Base-by-base conservation (phyloP, 1,140 invertebrate species). In the Rhyacophila brunnea region DNA sequence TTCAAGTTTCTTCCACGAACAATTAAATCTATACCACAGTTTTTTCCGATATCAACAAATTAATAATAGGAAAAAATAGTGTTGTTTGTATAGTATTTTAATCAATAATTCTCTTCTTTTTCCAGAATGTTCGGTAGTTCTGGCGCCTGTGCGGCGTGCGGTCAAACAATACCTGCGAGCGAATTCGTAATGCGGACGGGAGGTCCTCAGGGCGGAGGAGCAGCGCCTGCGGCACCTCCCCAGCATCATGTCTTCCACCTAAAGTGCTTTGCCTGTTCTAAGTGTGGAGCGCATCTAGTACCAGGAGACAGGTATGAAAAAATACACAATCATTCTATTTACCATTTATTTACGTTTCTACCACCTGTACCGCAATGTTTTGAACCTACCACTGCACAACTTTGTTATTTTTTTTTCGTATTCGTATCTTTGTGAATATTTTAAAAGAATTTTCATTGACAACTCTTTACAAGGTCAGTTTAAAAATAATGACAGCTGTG, bases 201-300 rank as follows among this genome's bases (percentile, higher is more conserved):
- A 55, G 54, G 58, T 11, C 74, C 71, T 48, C 67, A 71, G 51
- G 68, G 67, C 32, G 68, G 67, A 9, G 60, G 52, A n/a, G 64
- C 62, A 38, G 44, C 66, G 35, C 38, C 56, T 13, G 43, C 62
- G n/a, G 73, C 74, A 44, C 72, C 74, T 6, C 75, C 76, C 45
- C 76, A 78, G 60, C 71, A 80, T 53, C 77, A 78, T 76, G 92
- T 95, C 68, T 96, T 94, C 84, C 93, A 96, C 83, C 83, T 93
- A 75, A 93, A 93, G 80, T 96, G 93, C 79, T 96, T 96, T 81
- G 85, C 87, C 62, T 96, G 93, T 81, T 92, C 89, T 73, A 94
- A 94, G 72, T 96, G 93, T 74, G 87, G 90, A 63, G 83, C 85
- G 65, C 88, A 88, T 75, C 86, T 96, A 62, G 85, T 89, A 69